Evolutionary conservation across 1,140 invertebrate species (phyloP), one percentile per base, ranked within the genome.

Genomic region (Sesamia nonagrioides): DNA sequence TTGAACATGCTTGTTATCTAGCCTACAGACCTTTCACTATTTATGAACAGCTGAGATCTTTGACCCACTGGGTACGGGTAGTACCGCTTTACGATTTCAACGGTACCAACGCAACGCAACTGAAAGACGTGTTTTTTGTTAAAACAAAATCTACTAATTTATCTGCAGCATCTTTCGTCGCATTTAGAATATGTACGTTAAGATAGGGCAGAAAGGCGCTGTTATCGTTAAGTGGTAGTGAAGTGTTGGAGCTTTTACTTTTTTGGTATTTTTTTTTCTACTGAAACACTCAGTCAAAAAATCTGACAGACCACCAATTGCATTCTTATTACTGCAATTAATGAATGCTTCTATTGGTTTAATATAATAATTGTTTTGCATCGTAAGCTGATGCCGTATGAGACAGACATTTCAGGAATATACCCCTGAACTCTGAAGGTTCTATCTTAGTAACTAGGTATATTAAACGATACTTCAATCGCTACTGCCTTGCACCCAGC

Each of bases 21-120:
- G 8, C 21, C 21, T 58, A 58, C 54, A 33, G 54, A 58, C 35
- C 60, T n/a, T 61, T 61, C 60, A 61, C 35, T 61, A 40, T 27
- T 37, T 37, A 61, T 40, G 17, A 35, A 61, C 33, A 40, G 5
- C 27, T n/a, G 5, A 3, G 60, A 61, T 61, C 58, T 61, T 61
- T 17, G 35, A 61, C 60, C 33, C 33, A 40, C 6, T 15, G 8
- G 2, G 60, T 61, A n/a, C 15, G 8, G 2, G 60, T 61, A n/a
- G 8, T 61, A 61, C n/a, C 13, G 33, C 58, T 17, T 17, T 6
- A 17, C 1, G 6, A 61, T 58, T 58, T 37, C 15, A 61, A 61
- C 3, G 60, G 33, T 33, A 4, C 58, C 60, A 15, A 15, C 15
- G 33, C 58, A 60, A 60, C 58, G 27, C 33, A 60, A 60, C 33